Conservation (phyloP, 2,113 vertebrate genomes). For the Astur gentilis region DNA sequence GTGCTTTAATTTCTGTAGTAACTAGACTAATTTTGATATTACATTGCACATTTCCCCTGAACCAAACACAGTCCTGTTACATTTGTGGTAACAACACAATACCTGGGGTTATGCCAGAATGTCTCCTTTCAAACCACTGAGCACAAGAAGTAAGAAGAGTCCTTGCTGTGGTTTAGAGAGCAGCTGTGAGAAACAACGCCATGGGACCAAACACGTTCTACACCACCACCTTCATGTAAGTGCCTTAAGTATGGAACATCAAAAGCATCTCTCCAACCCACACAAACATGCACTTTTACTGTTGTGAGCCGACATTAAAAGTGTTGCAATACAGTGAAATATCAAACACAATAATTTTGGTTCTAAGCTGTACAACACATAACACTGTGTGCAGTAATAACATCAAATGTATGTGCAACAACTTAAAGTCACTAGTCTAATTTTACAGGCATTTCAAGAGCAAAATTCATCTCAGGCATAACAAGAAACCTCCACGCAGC, state of each 20-base stretch:
- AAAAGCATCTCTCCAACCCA: neutral
- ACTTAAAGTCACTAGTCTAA: neutral
- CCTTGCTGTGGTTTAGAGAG: neutral
- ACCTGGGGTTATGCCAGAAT: neutral
- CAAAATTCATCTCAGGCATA: neutral
- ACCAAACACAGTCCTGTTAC: neutral
- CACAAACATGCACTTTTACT: neutral
- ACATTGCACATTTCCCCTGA: neutral
- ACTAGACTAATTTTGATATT: neutral
- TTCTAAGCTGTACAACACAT: neutral
- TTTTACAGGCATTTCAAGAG: neutral
- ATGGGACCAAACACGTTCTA: neutral
- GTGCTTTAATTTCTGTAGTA: neutral
- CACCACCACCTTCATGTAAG: neutral
- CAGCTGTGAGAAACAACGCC: neutral
- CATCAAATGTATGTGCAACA: neutral
- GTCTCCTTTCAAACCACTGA: neutral
- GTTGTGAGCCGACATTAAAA: neutral
- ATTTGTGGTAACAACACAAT: neutral
- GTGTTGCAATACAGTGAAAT: neutral
- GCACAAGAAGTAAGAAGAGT: neutral
- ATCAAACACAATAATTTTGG: rapidly evolving
- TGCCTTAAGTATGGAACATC: neutral
- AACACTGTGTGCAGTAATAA: neutral
- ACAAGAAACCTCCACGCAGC: neutral